These are phyloP conservation scores for Genyomyrus donnyi DNA, from an alignment of 2,113 vertebrate species.

Conservation along the genomic window DNA sequence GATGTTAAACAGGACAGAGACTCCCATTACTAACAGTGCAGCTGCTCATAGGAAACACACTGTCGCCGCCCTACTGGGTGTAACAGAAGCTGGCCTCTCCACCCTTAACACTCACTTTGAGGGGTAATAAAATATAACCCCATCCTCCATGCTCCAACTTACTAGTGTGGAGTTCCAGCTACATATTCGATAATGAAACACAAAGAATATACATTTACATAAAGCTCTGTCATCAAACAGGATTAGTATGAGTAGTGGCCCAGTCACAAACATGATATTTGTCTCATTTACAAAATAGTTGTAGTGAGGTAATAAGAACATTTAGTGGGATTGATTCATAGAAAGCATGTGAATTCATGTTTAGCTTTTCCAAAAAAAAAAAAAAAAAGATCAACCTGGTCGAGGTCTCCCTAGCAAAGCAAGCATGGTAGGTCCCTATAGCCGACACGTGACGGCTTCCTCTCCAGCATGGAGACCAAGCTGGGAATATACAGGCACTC, in stretches of 20 bases:
- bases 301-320: not conserved
- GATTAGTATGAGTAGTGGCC: not conserved
- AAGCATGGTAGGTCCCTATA: not conserved
- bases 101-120: not conserved
- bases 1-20: conserved; percentile 74
- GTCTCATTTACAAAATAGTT: not conserved
- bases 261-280: not conserved
- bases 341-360: not conserved
- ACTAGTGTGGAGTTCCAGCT: not conserved
- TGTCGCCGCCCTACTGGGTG: not conserved
- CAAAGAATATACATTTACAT: not conserved
- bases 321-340: not conserved
- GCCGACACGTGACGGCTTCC: not conserved
- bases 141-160: not conserved
- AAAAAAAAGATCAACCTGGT: not conserved
- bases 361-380: not conserved
- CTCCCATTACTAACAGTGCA: conserved; percentile 35
- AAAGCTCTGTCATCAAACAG: not conserved
- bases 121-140: not conserved
- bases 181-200: not conserved
- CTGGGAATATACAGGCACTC: not conserved
- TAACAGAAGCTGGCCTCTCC: conserved; percentile 1
- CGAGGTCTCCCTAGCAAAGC: not conserved
- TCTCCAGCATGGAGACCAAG: not conserved
- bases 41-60: not conserved